Percentiles rank a stretch among this genome's conserved stretches.
Conservation (phyloP, 92 coral and sea anemone species). For the Palythoa heliodiscus region DNA sequence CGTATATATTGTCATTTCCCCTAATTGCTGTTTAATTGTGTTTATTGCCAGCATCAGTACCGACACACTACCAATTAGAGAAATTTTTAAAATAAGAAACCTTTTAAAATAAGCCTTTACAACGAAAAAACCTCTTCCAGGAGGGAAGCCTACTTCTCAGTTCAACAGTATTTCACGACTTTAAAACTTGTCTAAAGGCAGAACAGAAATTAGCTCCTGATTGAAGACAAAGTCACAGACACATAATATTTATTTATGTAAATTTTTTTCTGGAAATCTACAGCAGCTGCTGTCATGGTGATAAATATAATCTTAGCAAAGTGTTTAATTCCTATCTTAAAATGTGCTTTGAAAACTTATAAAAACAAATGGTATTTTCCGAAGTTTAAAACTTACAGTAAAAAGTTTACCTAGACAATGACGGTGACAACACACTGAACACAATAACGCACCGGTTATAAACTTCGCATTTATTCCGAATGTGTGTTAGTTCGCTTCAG, state of each 20-base stretch:
- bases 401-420: not conserved
- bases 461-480: not conserved
- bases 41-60: not conserved
- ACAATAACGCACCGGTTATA: not conserved
- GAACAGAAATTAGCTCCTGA: not conserved
- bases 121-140: too few relatives aligned
- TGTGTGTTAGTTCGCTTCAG: not conserved
- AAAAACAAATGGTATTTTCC: not conserved
- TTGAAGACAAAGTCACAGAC: not conserved
- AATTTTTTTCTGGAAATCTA: not conserved
- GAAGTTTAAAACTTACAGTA: not conserved
- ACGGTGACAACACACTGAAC: not conserved
- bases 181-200: too few relatives aligned
- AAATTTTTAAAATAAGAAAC: too few relatives aligned
- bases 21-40: not conserved
- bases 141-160: too few relatives aligned
- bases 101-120: too few relatives aligned
- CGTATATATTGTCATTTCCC: too few relatives aligned
- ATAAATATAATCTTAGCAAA: not conserved
- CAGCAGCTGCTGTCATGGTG: conserved; percentile 18
- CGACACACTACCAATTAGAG: too few relatives aligned
- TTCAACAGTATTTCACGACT: too few relatives aligned
- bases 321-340: not conserved
- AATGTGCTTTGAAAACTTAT: not conserved
- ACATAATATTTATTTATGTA: not conserved